These are phyloP conservation scores for Paracanthobrama guichenoti DNA, from an alignment of 2,113 vertebrate genomes.

Conservation along the genomic window DNA sequence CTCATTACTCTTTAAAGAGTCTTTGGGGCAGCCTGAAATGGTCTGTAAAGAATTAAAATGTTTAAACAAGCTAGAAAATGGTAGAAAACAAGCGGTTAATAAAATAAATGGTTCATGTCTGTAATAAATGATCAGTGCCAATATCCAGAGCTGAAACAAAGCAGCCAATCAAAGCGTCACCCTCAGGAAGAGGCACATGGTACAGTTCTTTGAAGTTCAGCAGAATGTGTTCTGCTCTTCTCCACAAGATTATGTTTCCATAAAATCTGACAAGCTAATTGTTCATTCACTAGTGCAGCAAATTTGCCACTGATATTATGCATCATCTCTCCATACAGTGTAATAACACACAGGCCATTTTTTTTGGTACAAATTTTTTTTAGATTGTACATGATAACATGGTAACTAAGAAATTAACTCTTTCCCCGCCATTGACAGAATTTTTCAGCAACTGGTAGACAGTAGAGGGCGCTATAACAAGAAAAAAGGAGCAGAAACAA, in stretches of 20 bases:
- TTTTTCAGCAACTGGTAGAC: too few species aligned
- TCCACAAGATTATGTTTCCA: background rate
- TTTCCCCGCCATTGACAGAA: too few species aligned
- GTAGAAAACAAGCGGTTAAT: background rate
- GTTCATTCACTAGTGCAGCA: background rate
- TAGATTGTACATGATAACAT: too few species aligned
- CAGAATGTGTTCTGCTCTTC: background rate
- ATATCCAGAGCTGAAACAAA: background rate
- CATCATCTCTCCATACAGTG: background rate
- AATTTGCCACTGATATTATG: background rate
- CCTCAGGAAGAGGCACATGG: background rate
- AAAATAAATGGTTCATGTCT: constrained; percentile 3
- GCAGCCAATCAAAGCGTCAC: constrained; percentile 7
- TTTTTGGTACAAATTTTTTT: too few species aligned
- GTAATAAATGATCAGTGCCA: background rate
- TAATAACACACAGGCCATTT: background rate
- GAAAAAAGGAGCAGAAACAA: too few species aligned
- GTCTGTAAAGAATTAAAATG: background rate
- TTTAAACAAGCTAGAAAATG: background rate
- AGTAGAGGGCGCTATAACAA: too few species aligned
- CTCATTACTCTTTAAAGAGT: constrained; percentile 4
- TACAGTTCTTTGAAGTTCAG: background rate
- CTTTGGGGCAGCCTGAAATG: background rate
- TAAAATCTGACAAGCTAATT: background rate
- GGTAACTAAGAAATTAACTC: too few species aligned